Conservation (phyloP, 2,113 vertebrate species). For the Anarrhichthys ocellatus region DNA sequence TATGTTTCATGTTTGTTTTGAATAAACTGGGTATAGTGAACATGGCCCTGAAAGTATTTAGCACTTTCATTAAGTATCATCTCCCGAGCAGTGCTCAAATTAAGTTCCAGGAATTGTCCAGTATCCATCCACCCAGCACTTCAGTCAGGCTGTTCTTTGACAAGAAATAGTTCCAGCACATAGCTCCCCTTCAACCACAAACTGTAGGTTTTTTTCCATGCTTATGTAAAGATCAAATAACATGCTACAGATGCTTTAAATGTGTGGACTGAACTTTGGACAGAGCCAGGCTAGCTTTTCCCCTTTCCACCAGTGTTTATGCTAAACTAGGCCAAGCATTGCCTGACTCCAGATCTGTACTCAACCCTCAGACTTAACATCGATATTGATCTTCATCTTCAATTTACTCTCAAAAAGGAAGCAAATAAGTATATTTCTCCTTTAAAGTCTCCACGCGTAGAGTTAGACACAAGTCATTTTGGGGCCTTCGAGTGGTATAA, state of each 20-base stretch:
- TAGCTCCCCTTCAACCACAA: neutral
- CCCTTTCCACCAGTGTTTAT: no score
- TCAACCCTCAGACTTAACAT: neutral
- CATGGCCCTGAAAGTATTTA: neutral
- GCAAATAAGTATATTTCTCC: neutral
- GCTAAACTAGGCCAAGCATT: no score
- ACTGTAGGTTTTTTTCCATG: neutral
- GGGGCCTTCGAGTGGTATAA: neutral
- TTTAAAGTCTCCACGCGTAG: neutral
- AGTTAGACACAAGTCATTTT: neutral
- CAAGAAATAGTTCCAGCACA: neutral
- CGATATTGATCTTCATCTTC: neutral
- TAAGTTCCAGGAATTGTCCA: neutral
- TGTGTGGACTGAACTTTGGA: no score
- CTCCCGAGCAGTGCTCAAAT: neutral
- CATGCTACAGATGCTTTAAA: neutral
- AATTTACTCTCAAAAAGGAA: neutral
- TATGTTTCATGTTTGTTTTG: constrained; percentile 28
- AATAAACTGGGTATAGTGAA: neutral
- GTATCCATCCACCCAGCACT: neutral
- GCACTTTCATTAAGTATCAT: neutral
- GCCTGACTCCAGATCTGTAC: neutral
- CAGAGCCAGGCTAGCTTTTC: no score
- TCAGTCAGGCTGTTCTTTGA: neutral
- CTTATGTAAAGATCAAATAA: neutral